Conservation (phyloP, 1,140 invertebrate species). For the Drosophila virilis region DNA sequence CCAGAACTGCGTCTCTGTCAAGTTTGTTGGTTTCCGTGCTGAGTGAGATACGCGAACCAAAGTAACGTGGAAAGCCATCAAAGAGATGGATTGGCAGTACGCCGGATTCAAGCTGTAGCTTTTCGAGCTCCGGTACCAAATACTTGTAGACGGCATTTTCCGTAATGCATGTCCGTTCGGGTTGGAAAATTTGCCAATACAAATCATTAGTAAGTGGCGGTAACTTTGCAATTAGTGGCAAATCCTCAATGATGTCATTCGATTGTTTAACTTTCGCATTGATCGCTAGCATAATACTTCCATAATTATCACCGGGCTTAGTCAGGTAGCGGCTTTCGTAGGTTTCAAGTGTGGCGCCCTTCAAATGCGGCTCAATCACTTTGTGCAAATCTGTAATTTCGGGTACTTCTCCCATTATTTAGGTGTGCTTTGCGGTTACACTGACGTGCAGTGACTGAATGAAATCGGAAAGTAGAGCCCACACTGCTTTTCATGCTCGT, state of each 20-base stretch:
- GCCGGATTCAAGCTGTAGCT: slow-evolving; percentile 85
- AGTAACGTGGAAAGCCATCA: slow-evolving; percentile 85
- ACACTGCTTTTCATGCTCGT: slow-evolving; percentile 35
- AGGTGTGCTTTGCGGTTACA: slow-evolving; percentile 12
- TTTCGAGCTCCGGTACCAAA: slow-evolving; percentile 85
- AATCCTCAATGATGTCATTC: slow-evolving; percentile 66
- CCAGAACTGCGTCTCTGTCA: slow-evolving; percentile 86
- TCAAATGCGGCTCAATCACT: slow-evolving; percentile 66
- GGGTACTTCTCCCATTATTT: slow-evolving; percentile 67
- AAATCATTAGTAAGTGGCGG: slow-evolving; percentile 86
- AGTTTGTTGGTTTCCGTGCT: slow-evolving; percentile 80
- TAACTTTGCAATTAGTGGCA: slow-evolving; percentile 86
- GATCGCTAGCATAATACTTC: slow-evolving; percentile 86
- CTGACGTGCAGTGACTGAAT: slow-evolving; percentile 39
- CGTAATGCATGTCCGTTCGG: slow-evolving; percentile 86
- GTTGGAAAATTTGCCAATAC: slow-evolving; percentile 86
- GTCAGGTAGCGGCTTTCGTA: slow-evolving; percentile 83
- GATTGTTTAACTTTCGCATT: slow-evolving; percentile 53
- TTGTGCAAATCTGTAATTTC: slow-evolving; percentile 62
- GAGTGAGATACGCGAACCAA: slow-evolving; percentile 85
- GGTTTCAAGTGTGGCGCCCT: slow-evolving; percentile 52
- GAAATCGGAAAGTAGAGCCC: background rate
- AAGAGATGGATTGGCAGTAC: slow-evolving; percentile 82
- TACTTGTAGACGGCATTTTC: slow-evolving; percentile 86
- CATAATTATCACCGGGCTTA: slow-evolving; percentile 87